These are phyloP conservation scores for Siniperca undulata DNA, from an alignment of 2,797 vertebrate species.

Conservation along the genomic window DNA sequence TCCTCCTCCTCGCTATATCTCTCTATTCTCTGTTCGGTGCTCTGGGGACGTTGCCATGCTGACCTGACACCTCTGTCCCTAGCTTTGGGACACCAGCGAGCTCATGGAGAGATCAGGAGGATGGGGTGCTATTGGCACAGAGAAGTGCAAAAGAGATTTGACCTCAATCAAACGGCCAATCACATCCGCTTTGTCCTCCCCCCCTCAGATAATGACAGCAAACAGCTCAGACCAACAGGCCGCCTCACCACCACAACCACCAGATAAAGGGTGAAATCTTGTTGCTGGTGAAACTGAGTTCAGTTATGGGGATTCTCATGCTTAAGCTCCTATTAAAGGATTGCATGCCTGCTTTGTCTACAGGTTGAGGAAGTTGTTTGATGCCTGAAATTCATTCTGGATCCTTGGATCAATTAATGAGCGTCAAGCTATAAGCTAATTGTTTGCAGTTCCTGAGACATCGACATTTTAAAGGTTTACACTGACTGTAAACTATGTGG, in stretches of 20 bases:
- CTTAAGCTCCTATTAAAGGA: constrained; percentile 16
- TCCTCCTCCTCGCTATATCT: constrained; percentile 59
- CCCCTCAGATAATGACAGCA: constrained; percentile 67
- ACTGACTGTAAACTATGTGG: too few relatives aligned
- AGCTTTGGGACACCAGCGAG: constrained; percentile 52
- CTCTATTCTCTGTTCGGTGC: constrained; percentile 47
- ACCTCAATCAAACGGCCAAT: constrained; percentile 78
- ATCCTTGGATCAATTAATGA: background rate
- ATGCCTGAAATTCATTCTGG: constrained; percentile 5
- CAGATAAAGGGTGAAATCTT: constrained; percentile 44
- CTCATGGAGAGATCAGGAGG: constrained; percentile 60
- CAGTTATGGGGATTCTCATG: constrained; percentile 33
- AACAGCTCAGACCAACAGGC: constrained; percentile 47
- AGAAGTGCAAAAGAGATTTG: constrained; percentile 66
- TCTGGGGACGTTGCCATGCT: constrained; percentile 41
- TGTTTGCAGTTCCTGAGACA: background rate
- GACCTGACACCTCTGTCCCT: constrained; percentile 62
- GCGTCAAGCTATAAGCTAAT: background rate
- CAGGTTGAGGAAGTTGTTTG: constrained; percentile 17
- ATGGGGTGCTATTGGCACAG: constrained; percentile 37
- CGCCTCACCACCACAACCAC: constrained; percentile 5
- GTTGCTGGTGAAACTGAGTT: constrained; percentile 10
- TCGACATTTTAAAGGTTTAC: background rate
- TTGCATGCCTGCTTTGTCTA: constrained; percentile 1
- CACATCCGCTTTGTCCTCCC: constrained; percentile 66